These are phyloP conservation scores for Catocala nupta DNA, from an alignment of 2,888 invertebrate species.

Conservation along the genomic window DNA sequence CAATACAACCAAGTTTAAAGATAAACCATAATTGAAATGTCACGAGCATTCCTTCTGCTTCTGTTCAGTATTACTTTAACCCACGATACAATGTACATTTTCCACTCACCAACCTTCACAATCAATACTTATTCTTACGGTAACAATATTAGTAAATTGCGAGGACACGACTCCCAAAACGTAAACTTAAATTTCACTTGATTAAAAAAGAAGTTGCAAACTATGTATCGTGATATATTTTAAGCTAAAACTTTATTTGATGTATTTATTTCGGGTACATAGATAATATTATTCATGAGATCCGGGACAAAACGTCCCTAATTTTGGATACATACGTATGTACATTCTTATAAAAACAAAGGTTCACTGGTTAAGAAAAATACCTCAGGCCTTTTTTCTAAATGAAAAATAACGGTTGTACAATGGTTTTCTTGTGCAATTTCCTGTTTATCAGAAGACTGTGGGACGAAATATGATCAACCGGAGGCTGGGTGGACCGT, in stretches of 20 bases:
- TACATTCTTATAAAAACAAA: constrained; percentile 14
- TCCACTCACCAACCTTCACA: constrained; percentile 15
- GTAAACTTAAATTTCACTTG: no score
- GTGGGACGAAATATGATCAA: constrained; percentile 71
- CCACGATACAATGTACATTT: constrained; percentile 29
- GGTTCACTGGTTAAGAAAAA: constrained; percentile 22
- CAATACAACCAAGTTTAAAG: constrained; percentile 65
- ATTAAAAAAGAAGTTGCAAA: no score
- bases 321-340: constrained; percentile 7
- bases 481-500: constrained; percentile 47
- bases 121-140: constrained; percentile 6
- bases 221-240: constrained; percentile 9
- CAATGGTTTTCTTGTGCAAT: constrained; percentile 53
- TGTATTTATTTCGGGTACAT: constrained; percentile 6
- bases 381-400: constrained; percentile 23
- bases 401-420: constrained; percentile 40
- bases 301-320: background rate
- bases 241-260: constrained; percentile 10
- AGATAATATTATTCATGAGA: constrained; percentile 6
- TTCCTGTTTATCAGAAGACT: constrained; percentile 66
- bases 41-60: constrained; percentile 67
- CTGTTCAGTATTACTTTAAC: constrained; percentile 37
- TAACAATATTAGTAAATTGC: no score
- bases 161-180: no score
- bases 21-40: constrained; percentile 79